Evolutionary conservation across 64 coral and sea anemone genomes (phyloP).

Genomic region (Stichodactyla mertensii): DNA sequence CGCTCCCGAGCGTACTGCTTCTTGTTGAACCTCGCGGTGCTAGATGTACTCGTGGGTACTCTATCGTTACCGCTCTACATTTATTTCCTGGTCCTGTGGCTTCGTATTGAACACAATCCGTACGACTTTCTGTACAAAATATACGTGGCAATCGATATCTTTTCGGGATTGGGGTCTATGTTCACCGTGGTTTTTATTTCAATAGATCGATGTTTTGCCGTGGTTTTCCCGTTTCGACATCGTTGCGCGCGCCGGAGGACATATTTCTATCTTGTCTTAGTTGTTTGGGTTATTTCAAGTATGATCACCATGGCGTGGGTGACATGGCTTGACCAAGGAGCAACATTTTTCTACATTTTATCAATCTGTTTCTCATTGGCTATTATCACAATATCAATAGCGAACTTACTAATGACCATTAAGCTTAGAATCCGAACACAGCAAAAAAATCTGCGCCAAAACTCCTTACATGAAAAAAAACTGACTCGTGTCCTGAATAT

Average conservation of each 20-base stretch:
- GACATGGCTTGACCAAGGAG: neutral
- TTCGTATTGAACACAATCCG: neutral
- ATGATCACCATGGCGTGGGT: neutral
- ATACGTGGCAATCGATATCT: slow-evolving; percentile 6
- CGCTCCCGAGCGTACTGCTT: slow-evolving; percentile 47
- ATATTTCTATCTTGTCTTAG: neutral
- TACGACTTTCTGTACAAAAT: neutral
- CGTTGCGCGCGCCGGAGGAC: neutral
- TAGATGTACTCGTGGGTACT: slow-evolving; percentile 62
- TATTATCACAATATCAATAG: neutral
- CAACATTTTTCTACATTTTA: neutral
- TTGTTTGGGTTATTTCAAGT: neutral
- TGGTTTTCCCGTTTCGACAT: neutral
- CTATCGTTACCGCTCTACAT: slow-evolving; percentile 66
- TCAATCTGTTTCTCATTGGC: neutral
- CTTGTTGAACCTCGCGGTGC: slow-evolving; percentile 59
- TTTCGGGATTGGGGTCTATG: slow-evolving; percentile 16
- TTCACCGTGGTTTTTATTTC: slow-evolving; percentile 19
- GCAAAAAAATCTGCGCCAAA: neutral
- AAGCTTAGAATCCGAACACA: neutral
- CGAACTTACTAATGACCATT: neutral
- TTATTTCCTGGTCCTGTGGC: neutral
- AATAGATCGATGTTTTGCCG: slow-evolving; percentile 1
- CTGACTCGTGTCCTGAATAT: neutral
- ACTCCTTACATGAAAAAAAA: neutral